phyloP scores from a whole-genome alignment of 2,113 vertebrate species.

The Cyanoramphus novaezelandiae region DNA sequence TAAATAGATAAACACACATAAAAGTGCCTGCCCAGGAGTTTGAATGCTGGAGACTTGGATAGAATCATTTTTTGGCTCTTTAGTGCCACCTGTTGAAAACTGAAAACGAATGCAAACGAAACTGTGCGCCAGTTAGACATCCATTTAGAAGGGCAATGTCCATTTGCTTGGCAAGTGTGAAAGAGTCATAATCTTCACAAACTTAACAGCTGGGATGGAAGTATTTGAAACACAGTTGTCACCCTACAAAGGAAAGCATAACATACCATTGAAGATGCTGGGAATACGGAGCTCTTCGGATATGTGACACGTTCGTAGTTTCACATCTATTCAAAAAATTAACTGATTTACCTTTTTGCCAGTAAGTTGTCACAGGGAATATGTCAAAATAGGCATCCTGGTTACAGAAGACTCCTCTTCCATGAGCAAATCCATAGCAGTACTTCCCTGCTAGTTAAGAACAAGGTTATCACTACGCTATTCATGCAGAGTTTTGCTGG shows the following conservation, averaged over 20 bases:
- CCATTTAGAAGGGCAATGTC: conserved; percentile 10
- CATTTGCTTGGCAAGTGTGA: background rate
- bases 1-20: conserved; percentile 61
- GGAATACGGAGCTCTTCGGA: background rate
- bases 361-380: background rate
- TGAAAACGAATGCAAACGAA: conserved; percentile 42
- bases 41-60: background rate
- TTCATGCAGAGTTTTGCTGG: background rate
- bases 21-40: conserved; percentile 47
- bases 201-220: background rate
- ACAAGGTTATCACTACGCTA: background rate
- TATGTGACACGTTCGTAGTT: fast-evolving
- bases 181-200: background rate
- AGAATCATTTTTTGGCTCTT: conserved; percentile 65
- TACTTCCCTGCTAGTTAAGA: background rate
- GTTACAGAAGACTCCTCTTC: background rate
- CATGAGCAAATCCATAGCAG: background rate
- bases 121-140: background rate
- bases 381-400: background rate
- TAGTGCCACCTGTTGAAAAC: conserved; percentile 70
- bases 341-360: background rate
- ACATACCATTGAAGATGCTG: background rate
- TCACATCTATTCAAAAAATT: background rate
- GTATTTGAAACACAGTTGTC: background rate
- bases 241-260: background rate